Conservation (phyloP, 1,140 invertebrate genomes). For the Anastrepha ludens region DNA sequence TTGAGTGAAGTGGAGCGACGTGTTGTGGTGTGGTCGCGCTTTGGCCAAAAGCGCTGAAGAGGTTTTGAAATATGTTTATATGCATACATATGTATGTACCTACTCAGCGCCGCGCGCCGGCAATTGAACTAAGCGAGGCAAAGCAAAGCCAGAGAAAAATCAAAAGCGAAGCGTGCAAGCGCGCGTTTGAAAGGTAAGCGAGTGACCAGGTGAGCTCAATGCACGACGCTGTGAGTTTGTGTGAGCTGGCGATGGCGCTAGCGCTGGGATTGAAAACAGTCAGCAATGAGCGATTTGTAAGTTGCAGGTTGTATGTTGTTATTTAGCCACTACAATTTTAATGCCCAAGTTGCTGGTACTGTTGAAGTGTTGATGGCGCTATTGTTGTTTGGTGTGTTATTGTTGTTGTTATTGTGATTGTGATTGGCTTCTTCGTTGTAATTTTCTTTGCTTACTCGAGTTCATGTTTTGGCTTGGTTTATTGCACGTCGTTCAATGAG, state of each 20-base stretch:
- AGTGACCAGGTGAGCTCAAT: slow-evolving; percentile 16
- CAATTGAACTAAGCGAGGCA: not conserved
- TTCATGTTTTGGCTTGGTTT: slow-evolving; percentile 6
- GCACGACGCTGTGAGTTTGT: slow-evolving; percentile 1
- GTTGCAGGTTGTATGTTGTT: slow-evolving; percentile 39
- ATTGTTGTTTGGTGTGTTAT: not conserved
- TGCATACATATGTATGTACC: not conserved
- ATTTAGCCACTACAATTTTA: slow-evolving; percentile 32
- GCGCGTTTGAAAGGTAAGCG: slow-evolving; percentile 18
- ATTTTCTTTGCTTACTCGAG: not conserved
- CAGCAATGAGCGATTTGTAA: slow-evolving; percentile 42
- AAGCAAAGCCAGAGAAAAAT: not conserved
- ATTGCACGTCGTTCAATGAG: not conserved
- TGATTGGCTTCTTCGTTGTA: slow-evolving; percentile 7
- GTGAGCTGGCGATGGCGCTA: not conserved
- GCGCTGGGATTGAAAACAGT: not conserved
- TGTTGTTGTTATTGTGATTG: not conserved
- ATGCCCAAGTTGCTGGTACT: not conserved
- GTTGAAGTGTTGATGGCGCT: slow-evolving; percentile 29
- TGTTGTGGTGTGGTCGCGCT: slow-evolving; percentile 35
- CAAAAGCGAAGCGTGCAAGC: not conserved
- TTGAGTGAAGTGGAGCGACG: not conserved
- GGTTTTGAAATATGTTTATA: not conserved
- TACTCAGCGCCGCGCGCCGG: not conserved
- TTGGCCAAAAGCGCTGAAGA: slow-evolving; percentile 35